A percentile compares a stretch with the other conserved stretches of the same genome.
These are phyloP conservation scores for Cheumatopsyche charites DNA, from an alignment of 1,140 invertebrate species.

Conservation along the genomic window DNA sequence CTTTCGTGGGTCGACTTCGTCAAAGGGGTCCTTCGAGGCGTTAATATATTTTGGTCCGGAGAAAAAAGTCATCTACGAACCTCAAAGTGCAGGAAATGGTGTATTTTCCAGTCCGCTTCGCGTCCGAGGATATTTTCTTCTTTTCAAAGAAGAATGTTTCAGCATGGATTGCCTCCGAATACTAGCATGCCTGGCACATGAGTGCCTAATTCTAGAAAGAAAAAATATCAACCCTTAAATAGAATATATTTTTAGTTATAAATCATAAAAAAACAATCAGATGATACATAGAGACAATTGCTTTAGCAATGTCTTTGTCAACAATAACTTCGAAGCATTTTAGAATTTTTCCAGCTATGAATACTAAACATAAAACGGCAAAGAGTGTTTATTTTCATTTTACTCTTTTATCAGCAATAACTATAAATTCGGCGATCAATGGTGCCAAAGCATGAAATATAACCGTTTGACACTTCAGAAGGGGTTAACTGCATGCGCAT, in stretches of 20 bases:
- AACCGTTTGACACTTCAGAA: too few species aligned
- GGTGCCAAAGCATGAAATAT: neutral
- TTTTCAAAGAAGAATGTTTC: constrained; percentile 22
- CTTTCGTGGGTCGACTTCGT: neutral
- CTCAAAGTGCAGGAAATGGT: constrained; percentile 36
- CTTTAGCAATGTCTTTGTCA: too few species aligned
- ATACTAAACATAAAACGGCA: too few species aligned
- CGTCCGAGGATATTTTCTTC: constrained; percentile 1
- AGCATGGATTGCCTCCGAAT: constrained; percentile 11
- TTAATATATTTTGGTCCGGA: constrained; percentile 22
- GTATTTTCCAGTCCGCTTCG: constrained; percentile 24
- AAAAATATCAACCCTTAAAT: too few species aligned
- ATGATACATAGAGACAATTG: too few species aligned
- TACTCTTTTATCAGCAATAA: neutral
- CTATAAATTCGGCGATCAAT: neutral
- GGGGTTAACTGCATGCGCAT: too few species aligned
- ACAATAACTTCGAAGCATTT: too few species aligned
- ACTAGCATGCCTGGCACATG: neutral
- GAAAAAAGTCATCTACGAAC: constrained; percentile 28
- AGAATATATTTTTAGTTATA: too few species aligned
- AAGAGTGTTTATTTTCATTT: too few species aligned
- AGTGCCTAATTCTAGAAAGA: constrained; percentile 9
- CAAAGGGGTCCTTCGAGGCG: constrained; percentile 23
- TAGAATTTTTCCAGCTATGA: too few species aligned
- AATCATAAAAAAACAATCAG: too few species aligned